phyloP scores from a whole-genome alignment of 2,888 invertebrate genomes.

The Hirtodrosophila duncani region DNA sequence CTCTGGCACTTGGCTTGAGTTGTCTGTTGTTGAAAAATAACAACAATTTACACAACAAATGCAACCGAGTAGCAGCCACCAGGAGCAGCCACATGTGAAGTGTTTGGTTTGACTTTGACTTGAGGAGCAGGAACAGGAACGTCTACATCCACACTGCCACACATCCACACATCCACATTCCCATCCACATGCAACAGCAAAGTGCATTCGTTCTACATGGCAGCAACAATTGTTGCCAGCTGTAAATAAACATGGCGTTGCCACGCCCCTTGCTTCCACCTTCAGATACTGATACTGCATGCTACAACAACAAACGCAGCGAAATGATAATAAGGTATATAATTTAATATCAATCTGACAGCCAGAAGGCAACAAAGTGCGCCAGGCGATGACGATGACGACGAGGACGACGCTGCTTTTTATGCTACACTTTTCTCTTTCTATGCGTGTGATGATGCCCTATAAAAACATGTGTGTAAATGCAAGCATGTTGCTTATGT shows the following conservation, averaged over 20 bases:
- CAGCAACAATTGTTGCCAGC: constrained; percentile 73
- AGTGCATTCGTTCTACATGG: constrained; percentile 52
- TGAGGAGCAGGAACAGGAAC: too few relatives aligned
- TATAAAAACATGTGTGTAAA: constrained; percentile 6
- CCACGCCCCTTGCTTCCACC: constrained; percentile 38
- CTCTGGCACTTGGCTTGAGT: constrained; percentile 37
- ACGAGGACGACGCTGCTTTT: constrained; percentile 37
- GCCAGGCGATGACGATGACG: constrained; percentile 38
- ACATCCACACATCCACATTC: too few relatives aligned
- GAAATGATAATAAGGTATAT: constrained; percentile 77
- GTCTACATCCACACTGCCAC: too few relatives aligned
- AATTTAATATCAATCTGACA: constrained; percentile 77
- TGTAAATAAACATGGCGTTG: constrained; percentile 74
- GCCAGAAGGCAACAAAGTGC: constrained; percentile 65
- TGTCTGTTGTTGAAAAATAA: constrained; percentile 54
- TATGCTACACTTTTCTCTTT: constrained; percentile 50
- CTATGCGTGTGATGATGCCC: constrained; percentile 10
- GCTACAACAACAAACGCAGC: constrained; percentile 20
- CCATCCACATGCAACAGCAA: constrained; percentile 43
- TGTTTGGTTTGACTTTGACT: constrained; percentile 60
- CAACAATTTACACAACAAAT: constrained; percentile 70
- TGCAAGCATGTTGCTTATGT: background rate
- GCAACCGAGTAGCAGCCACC: constrained; percentile 31
- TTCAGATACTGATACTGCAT: constrained; percentile 15
- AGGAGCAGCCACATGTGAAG: constrained; percentile 62